A percentile compares a stretch with the other conserved stretches of the same genome.
These are phyloP conservation scores for Pyrocephalus nanus DNA, from an alignment of 2,797 vertebrate genomes.

Conservation along the genomic window DNA sequence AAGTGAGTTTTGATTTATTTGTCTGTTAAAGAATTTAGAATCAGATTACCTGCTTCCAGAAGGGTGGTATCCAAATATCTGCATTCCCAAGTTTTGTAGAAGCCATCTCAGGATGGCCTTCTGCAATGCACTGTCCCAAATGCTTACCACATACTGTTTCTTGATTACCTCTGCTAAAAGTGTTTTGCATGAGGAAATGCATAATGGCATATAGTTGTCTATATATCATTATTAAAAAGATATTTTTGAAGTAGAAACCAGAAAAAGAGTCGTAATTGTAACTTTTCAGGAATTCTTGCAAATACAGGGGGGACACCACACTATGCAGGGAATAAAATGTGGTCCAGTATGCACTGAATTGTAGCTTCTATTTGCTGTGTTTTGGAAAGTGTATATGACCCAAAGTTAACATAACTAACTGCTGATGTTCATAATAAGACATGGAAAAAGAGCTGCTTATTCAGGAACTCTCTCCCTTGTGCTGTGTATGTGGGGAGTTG, in stretches of 20 bases:
- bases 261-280: background rate
- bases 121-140: background rate
- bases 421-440: background rate
- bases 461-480: background rate
- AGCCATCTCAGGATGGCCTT: background rate
- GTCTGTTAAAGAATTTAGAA: background rate
- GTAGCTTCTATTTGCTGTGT: background rate
- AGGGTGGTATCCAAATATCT: background rate
- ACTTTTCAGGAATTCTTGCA: background rate
- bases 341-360: background rate
- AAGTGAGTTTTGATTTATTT: background rate
- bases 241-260: background rate
- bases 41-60: background rate
- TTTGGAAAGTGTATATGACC: background rate
- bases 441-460: background rate
- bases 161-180: background rate
- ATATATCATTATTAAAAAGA: background rate
- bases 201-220: background rate
- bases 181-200: background rate
- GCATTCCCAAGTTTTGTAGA: background rate
- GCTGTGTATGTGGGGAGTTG: fast-evolving
- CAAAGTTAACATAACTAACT: background rate
- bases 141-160: background rate
- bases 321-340: background rate
- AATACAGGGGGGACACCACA: background rate